Base-by-base conservation (phyloP, 2,888 invertebrate species). In the Drosophila prostipennis region DNA sequence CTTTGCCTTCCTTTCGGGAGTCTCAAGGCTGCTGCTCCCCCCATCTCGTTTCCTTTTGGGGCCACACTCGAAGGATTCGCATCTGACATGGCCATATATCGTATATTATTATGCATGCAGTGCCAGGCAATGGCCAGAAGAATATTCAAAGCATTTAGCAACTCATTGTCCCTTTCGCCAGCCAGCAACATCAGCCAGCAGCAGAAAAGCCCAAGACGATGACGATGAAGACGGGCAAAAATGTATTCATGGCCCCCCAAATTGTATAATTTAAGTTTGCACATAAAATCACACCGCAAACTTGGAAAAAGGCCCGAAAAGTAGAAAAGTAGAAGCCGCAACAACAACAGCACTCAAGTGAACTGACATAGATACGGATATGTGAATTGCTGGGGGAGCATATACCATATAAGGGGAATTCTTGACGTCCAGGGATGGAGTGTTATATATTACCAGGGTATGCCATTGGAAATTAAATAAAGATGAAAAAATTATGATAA, bases 201-300 rank as follows among this genome's bases (percentile, higher is more conserved):
- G 36, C 43, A 23, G 37, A 8, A 54, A 48, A 39, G 48, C 56
- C 52, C 58, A 70, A 69, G 70, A 68, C 70, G 67, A 49, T 43
- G 61, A 43, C 55, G 49, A 43, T 40, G 49, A 68, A 48, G 72
- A 54, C 48, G 58, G 52, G 72, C 53, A 65, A 76, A 81, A 81
- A 87, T 86, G 71, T 88, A 83, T 83, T 83, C 87, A 88, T 83
- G 87, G 69, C 71, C 46, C 48, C 80, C 72, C 75, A 75, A 82
- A 81, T 84, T 88, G 89, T 87, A 88, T 88, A 88, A 88, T 84
- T 84, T 84, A 88, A 88, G 87, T 84, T 84, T 88, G 72, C 79
- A 86, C 89, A 84, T 84, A 88, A 88, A 84, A 84, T 84, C 84
- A 89, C 79, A 84, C 85, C 81, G 76, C 84, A 87, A 80, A 86